Evolutionary conservation across 2,888 invertebrate species (phyloP), one percentile per base, ranked within the genome.

Genomic region (Acanthacorydalis orientalis): DNA sequence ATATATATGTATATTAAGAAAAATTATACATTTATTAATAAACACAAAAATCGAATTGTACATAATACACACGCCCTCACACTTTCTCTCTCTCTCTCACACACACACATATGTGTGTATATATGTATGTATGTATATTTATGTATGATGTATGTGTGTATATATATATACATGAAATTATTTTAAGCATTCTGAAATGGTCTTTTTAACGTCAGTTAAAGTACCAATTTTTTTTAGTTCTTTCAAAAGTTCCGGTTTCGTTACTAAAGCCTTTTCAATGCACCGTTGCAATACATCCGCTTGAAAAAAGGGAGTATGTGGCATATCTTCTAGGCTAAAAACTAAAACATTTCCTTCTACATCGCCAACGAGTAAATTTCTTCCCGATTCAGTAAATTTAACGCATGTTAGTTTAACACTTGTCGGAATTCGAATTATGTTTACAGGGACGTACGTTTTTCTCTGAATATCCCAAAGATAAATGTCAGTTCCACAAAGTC

Each of bases 401-500:
- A 77, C 62, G n/a, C 68, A 68, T 1, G 75, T 74, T 47, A 78
- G 64, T 49, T 63, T 59, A 1, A 57, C 63, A 11, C 67, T 61
- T 0, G 58, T 60, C 0, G 75, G 69, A 41, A 76, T 73, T 1
- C 59, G 57, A 38, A 74, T 75, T 43, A 75, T 68, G 0, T 77
- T 76, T 51, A 75, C 75, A 0, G 87, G 83, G 46, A 74, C 74
- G 50, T 83, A 75, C 1, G 74, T 77, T 59, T 82, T 85, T 16
- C 83, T 67, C 6, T 80, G 75, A 8, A 88, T 65, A 60, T 89
- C 86, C 89, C 89, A 89, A 23, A 88, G 68, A 45, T 80, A 78
- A 12, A 89, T 70, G 7, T 76, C 67, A 51, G 72, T 73, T 1
- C 77, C 78, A 45, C 77, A 78, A 1, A 80, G 73, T 0, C 77